A percentile compares a stretch with the other conserved stretches of the same genome.
Conservation (phyloP, 2,113 vertebrate genomes). For the Corythoichthys haematopterus region DNA sequence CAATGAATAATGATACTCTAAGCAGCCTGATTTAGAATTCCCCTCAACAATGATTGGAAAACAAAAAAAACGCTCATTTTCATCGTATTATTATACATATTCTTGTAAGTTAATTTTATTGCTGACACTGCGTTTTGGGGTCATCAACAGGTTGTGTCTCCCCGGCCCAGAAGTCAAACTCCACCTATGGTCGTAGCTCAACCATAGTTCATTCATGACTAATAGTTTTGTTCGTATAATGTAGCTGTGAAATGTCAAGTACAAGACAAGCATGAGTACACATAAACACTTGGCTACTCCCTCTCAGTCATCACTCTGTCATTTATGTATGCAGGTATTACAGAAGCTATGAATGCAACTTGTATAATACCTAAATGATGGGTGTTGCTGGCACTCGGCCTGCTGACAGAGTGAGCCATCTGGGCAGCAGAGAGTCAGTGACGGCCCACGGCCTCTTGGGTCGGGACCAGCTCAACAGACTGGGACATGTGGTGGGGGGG, state of each 20-base stretch:
- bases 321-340: slow-evolving; percentile 50
- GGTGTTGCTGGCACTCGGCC: slow-evolving; percentile 45
- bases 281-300: slow-evolving; percentile 13
- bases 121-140: too few species aligned
- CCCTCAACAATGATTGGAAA: too few species aligned
- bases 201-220: too few species aligned
- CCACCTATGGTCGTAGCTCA: too few species aligned
- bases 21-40: too few species aligned
- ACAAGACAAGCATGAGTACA: neutral
- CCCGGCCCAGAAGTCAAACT: too few species aligned
- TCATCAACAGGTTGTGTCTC: too few species aligned
- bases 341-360: slow-evolving; percentile 42
- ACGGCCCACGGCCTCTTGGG: slow-evolving; percentile 55
- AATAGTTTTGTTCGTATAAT: too few species aligned
- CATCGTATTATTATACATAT: too few species aligned
- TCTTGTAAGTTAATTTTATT: too few species aligned
- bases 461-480: slow-evolving; percentile 49
- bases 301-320: slow-evolving; percentile 16
- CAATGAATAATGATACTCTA: too few species aligned
- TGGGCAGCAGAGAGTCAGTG: slow-evolving; percentile 50
- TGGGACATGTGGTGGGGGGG: slow-evolving; percentile 39
- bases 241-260: neutral
- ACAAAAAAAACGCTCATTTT: too few species aligned
- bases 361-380: slow-evolving; percentile 49
- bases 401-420: slow-evolving; percentile 64